phyloP scores from a whole-genome alignment of 2,113 vertebrate genomes.

The Gasterosteus aculeatus region DNA sequence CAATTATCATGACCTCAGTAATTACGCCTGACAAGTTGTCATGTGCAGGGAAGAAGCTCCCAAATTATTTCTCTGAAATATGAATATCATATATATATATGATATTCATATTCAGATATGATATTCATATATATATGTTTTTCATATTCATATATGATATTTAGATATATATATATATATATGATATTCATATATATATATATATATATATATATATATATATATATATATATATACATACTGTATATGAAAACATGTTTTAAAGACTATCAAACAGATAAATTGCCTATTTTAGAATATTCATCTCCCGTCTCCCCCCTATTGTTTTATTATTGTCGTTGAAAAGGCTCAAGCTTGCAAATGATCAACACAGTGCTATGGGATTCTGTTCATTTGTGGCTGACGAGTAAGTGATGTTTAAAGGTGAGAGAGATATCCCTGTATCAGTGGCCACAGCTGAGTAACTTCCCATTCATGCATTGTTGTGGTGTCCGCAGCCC shows the following conservation, averaged over 20 bases:
- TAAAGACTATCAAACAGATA: neutral
- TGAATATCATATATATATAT: neutral
- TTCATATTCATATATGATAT: too few species aligned
- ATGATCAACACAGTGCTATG: neutral
- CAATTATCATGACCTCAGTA: slow-evolving; percentile 21
- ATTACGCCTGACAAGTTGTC: slow-evolving; percentile 32
- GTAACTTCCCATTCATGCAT: slow-evolving; percentile 72
- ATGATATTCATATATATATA: neutral
- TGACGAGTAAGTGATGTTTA: slow-evolving; percentile 49
- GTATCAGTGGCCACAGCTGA: slow-evolving; percentile 68
- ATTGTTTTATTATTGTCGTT: neutral
- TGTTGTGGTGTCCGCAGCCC: slow-evolving; percentile 53
- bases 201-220: too few species aligned
- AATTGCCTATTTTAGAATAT: neutral
- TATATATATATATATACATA: too few species aligned
- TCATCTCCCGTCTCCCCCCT: neutral
- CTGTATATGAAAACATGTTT: neutral
- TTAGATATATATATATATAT: neutral
- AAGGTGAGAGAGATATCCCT: slow-evolving; percentile 49
- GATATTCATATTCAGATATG: neutral
- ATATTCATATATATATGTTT: neutral
- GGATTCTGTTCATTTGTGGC: slow-evolving; percentile 40
- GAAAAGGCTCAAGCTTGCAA: neutral
- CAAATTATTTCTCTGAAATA: slow-evolving; percentile 1
- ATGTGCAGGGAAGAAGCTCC: slow-evolving; percentile 1